Percentiles rank a stretch among this genome's conserved stretches.
These are phyloP conservation scores for Orthochromis indermauri DNA, from an alignment of 2,113 vertebrate genomes.

Conservation along the genomic window DNA sequence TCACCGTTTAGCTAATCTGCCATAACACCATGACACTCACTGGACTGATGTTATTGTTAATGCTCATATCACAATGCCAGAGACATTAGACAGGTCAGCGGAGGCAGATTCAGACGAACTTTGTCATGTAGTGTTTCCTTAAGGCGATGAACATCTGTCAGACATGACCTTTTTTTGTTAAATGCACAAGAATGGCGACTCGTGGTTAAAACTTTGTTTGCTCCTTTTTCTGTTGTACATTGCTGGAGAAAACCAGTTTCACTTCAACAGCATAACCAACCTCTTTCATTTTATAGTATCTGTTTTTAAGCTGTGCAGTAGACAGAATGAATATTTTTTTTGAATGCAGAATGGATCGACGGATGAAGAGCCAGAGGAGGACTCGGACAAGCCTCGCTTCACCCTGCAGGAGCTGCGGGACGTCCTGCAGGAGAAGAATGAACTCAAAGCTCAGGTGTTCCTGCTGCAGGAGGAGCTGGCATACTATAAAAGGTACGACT, in stretches of 20 bases:
- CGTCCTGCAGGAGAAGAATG: constrained; percentile 88
- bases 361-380: constrained; percentile 65
- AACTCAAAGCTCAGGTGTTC: constrained; percentile 89
- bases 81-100: neutral
- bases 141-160: neutral
- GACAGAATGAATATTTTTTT: constrained; percentile 3
- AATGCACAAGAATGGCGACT: neutral
- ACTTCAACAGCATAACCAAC: neutral
- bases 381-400: constrained; percentile 82
- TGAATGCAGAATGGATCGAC: constrained; percentile 56
- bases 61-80: neutral
- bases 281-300: neutral
- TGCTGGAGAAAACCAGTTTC: neutral
- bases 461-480: constrained; percentile 87
- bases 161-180: neutral
- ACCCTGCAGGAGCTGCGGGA: constrained; percentile 89
- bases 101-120: neutral
- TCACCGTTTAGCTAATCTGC: neutral
- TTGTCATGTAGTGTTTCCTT: neutral
- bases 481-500: constrained; percentile 81
- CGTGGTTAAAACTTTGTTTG: neutral
- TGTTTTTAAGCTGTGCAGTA: neutral
- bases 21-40: neutral
- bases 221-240: neutral
- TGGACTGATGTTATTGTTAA: neutral